Evolutionary conservation across 2,888 invertebrate species (phyloP).

Genomic region (Tenthredo scrophulariae): DNA sequence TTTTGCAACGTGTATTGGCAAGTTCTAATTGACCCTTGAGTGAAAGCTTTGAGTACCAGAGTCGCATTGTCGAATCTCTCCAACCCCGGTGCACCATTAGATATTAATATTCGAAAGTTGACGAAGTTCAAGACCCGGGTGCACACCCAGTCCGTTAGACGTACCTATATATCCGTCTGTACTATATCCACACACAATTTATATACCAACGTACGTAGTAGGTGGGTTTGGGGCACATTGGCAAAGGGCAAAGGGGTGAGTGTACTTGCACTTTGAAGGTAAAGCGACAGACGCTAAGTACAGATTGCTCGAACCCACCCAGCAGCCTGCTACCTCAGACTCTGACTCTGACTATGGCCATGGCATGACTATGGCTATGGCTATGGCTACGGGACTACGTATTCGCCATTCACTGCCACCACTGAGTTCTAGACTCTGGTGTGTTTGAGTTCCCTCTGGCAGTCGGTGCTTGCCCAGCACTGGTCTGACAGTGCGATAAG

Average conservation of each 20-base stretch:
- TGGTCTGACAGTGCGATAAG: slow-evolving; percentile 29
- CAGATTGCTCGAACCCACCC: slow-evolving; percentile 35
- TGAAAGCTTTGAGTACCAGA: not conserved
- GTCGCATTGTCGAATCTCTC: not conserved
- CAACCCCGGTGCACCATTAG: not conserved
- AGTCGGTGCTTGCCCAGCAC: not conserved
- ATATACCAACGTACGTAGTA: not conserved
- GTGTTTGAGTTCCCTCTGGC: slow-evolving; percentile 25
- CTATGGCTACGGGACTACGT: not conserved
- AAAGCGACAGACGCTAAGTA: slow-evolving; percentile 48
- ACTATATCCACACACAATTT: not conserved
- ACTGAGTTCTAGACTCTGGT: not conserved
- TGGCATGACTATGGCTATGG: not conserved
- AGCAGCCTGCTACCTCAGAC: slow-evolving; percentile 13
- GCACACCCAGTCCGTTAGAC: not conserved
- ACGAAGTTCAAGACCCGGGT: not conserved
- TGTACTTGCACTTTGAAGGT: slow-evolving; percentile 37
- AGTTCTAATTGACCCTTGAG: not conserved
- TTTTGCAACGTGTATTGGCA: not conserved
- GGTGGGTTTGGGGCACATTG: not conserved
- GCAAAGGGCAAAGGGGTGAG: slow-evolving; percentile 29
- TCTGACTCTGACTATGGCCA: not conserved
- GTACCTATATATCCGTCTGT: not conserved
- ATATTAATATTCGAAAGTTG: slow-evolving; percentile 18
- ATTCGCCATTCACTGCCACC: not conserved